Evolutionary conservation across 1,140 invertebrate genomes (phyloP).

Genomic region (Phymorhynchus buccinoides): DNA sequence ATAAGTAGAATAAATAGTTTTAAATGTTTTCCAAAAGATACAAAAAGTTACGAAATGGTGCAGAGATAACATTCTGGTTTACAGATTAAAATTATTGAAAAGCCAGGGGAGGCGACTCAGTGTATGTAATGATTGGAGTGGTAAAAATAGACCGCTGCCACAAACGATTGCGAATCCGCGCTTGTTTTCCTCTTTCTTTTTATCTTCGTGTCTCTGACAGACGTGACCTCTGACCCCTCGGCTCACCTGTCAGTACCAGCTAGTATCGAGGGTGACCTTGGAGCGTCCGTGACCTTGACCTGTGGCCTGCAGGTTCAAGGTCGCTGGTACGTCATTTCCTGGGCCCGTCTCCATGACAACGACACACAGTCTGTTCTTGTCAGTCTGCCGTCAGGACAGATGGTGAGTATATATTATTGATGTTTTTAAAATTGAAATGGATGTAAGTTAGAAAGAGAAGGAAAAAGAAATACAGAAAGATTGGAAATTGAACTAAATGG

Average conservation of each 20-base stretch:
- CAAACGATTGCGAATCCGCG: too few species aligned
- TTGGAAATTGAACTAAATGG: too few species aligned
- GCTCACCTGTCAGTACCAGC: conserved; percentile 15
- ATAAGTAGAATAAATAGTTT: too few species aligned
- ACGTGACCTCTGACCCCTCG: neutral
- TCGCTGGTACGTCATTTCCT: conserved; percentile 35
- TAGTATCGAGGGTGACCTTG: conserved; percentile 1
- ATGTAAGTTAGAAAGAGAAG: too few species aligned
- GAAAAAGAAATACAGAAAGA: too few species aligned
- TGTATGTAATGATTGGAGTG: neutral
- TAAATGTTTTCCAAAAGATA: too few species aligned
- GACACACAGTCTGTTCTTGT: neutral
- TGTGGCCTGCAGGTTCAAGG: conserved; percentile 18
- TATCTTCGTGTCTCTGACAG: neutral
- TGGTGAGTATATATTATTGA: too few species aligned
- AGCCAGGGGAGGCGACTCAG: neutral
- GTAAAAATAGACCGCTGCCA: too few species aligned
- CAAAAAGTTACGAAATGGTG: too few species aligned
- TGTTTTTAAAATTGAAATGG: too few species aligned
- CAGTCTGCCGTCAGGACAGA: conserved; percentile 29
- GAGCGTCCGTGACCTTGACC: neutral
- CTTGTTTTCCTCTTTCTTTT: too few species aligned
- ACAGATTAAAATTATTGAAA: neutral
- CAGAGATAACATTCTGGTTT: too few species aligned
- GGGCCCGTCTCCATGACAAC: conserved; percentile 30